Evolutionary conservation across 35 echinoderm and acorn worm species (phyloP), one percentile per base, ranked within the genome.

Genomic region (Stichopus chloronotus): DNA sequence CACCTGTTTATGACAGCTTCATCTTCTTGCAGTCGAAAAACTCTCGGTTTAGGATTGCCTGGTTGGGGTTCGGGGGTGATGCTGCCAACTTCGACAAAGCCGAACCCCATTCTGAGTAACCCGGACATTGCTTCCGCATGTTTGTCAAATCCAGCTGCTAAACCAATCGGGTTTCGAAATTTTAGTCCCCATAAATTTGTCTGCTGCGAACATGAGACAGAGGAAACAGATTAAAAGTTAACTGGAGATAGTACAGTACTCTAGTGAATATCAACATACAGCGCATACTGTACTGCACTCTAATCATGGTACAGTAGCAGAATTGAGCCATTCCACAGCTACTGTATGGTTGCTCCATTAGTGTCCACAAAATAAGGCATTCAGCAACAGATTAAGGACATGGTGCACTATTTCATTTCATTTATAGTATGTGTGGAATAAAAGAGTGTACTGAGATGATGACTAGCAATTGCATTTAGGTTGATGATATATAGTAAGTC

Each of bases 21-120:
- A 76, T 99, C 97, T 76, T 99, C 92, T 21, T 59, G 24, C 52
- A 99, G 56, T 58, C 97, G 91, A 82, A 99, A 99, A 19, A 99
- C 97, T 94, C 97, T 95, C 43, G 97, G 97, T 92, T 96, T 96
- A 59, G 97, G 89, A 86, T 99, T 99, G 17, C 97, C 97, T 55
- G 60, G 78, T 71, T 99, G 97, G 43, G 97, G 97, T 92, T 95
- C 95, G 54, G 97, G 97, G 79, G 97, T 99, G 71, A 99, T 78
- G 68, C 97, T 99, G n/a, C 97, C 97, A 8, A 99, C 92, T 71
- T 99, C 97, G 17, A 99, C 94, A 85, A 99, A 99, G 11, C 97
- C 95, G 91, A 99, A 99, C 3, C 97, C 97, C 71, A 95, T 95
- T 83, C 93, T 99, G n/a, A 95, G 95, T 54, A 99, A 91, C 14